A percentile compares a stretch with the other conserved stretches of the same genome.
These are phyloP conservation scores for Aegypius monachus DNA, from an alignment of 2,113 vertebrate genomes.

Conservation along the genomic window DNA sequence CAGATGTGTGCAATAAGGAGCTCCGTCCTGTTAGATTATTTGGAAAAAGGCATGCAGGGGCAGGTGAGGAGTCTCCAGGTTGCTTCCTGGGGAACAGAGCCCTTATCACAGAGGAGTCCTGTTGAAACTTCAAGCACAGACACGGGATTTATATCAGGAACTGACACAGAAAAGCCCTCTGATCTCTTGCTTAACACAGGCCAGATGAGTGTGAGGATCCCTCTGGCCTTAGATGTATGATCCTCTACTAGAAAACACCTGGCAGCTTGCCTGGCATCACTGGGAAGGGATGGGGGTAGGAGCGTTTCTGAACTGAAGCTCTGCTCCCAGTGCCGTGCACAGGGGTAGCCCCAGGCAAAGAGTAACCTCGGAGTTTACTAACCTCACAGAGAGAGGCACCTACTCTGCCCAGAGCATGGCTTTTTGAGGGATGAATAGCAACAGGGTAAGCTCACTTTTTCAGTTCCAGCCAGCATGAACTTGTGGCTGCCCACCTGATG, in stretches of 20 bases:
- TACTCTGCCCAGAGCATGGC: neutral
- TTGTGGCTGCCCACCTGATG: neutral
- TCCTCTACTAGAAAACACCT: slow-evolving; percentile 25
- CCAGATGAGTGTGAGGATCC: slow-evolving; percentile 2
- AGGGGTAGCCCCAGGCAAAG: slow-evolving; percentile 40
- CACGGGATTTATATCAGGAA: neutral
- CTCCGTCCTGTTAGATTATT: neutral
- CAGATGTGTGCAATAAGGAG: neutral
- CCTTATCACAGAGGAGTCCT: neutral
- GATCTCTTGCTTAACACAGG: slow-evolving; percentile 11
- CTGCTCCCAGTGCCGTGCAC: neutral
- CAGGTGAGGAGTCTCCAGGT: neutral
- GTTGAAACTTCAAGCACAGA: neutral
- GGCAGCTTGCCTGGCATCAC: neutral
- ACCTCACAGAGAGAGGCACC: neutral
- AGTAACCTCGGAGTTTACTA: neutral
- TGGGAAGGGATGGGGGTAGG: neutral
- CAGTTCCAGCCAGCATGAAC: neutral
- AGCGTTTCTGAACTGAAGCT: neutral
- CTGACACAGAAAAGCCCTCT: slow-evolving; percentile 2
- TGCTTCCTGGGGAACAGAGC: neutral
- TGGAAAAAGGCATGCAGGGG: neutral
- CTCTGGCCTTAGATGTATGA: slow-evolving; percentile 23
- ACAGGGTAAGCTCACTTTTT: neutral
- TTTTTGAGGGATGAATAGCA: neutral